These are phyloP conservation scores for Galeruca laticollis DNA, from an alignment of 2,888 invertebrate genomes.

Conservation along the genomic window DNA sequence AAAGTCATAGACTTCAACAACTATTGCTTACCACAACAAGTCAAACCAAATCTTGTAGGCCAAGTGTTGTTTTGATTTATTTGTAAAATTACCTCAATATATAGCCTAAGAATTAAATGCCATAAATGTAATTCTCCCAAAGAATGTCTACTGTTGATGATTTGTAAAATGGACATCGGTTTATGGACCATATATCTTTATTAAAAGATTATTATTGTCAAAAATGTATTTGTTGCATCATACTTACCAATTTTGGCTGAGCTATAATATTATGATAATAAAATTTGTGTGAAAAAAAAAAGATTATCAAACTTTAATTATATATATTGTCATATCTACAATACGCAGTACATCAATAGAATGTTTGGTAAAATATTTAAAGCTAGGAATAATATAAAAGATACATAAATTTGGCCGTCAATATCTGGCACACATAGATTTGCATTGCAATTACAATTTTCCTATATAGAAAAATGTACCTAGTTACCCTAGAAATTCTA, in stretches of 20 bases:
- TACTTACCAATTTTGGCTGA: background rate
- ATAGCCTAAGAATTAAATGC: too few relatives aligned
- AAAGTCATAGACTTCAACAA: too few relatives aligned
- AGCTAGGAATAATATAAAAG: constrained; percentile 54
- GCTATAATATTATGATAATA: too few relatives aligned
- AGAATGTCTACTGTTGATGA: too few relatives aligned
- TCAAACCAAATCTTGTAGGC: too few relatives aligned
- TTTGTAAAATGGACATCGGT: too few relatives aligned
- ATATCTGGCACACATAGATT: constrained; percentile 62
- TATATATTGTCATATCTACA: constrained; percentile 50
- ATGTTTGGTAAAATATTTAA: constrained; percentile 42
- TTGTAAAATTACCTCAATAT: too few relatives aligned
- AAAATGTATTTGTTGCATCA: background rate
- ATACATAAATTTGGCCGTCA: constrained; percentile 56
- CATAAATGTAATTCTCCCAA: too few relatives aligned
- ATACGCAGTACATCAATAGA: constrained; percentile 53
- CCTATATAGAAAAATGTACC: constrained; percentile 60
- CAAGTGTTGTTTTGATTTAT: too few relatives aligned
- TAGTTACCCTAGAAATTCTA: constrained; percentile 44
- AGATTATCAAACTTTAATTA: constrained; percentile 13
- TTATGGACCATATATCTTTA: too few relatives aligned
- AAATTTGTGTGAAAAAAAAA: background rate
- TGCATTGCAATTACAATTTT: constrained; percentile 66
- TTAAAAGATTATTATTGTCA: too few relatives aligned
- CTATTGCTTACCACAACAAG: too few relatives aligned